Percentiles rank a stretch among this genome's conserved stretches.
Evolutionary conservation across 2,888 invertebrate species (phyloP).

Genomic region (Chrysomela aeneicollis): DNA sequence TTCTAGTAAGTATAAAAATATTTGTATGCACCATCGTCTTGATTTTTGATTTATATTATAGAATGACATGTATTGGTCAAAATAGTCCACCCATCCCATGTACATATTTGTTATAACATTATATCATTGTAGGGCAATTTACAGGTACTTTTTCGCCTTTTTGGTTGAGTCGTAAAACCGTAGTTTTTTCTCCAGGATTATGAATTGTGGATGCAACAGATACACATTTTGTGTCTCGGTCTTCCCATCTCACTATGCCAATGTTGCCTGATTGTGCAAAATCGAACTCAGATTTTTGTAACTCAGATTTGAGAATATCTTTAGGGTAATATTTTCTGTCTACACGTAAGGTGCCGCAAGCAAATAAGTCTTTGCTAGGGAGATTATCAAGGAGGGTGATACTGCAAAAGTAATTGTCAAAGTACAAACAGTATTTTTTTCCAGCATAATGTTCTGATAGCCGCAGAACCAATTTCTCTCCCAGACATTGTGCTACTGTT

Average conservation of each 20-base stretch:
- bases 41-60: background rate
- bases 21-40: background rate
- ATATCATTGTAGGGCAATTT: background rate
- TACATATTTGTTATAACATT: no score
- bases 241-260: background rate
- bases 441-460: constrained; percentile 20
- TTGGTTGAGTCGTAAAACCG: background rate
- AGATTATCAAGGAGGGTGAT: no score
- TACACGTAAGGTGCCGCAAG: no score
- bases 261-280: background rate
- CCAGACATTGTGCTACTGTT: background rate
- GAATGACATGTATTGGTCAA: background rate
- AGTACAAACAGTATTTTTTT: no score
- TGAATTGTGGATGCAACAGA: background rate
- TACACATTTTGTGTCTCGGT: background rate
- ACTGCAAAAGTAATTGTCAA: constrained; percentile 23
- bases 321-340: no score
- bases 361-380: no score
- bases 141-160: background rate
- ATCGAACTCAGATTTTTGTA: background rate
- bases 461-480: constrained; percentile 16
- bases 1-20: background rate
- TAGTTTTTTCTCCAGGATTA: background rate
- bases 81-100: background rate
- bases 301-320: background rate